phyloP scores from a whole-genome alignment of 2,113 vertebrate species.

The Amia ocellicauda region DNA sequence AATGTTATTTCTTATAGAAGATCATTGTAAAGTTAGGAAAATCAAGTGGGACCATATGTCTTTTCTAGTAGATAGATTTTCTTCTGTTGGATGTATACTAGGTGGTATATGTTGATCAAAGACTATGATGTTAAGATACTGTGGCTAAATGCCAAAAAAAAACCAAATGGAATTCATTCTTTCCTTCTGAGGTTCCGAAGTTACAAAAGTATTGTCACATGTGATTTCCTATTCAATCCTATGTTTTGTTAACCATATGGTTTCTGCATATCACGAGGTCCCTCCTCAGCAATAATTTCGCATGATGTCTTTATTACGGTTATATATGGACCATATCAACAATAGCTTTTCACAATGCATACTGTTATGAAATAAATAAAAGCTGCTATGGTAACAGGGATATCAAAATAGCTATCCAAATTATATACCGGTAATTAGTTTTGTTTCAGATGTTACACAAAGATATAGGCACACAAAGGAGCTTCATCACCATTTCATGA shows the following conservation, averaged over 20 bases:
- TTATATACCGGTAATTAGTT: neutral
- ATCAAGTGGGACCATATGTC: too few relatives aligned
- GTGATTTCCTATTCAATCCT: neutral
- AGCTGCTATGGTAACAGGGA: conserved; percentile 8
- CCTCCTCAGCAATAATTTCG: neutral
- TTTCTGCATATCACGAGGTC: neutral
- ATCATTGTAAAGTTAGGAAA: too few relatives aligned
- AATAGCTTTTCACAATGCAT: neutral
- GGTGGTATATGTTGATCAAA: too few relatives aligned
- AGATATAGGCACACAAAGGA: neutral
- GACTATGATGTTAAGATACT: too few relatives aligned
- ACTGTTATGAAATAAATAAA: conserved; percentile 4
- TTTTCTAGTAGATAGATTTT: too few relatives aligned
- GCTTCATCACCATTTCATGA: neutral
- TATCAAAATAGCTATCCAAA: conserved; percentile 1
- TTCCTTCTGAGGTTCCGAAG: too few relatives aligned
- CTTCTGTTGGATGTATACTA: too few relatives aligned
- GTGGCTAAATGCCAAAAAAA: too few relatives aligned
- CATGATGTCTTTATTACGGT: neutral
- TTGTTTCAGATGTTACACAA: conserved; percentile 3
- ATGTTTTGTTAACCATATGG: neutral
- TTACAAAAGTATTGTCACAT: too few relatives aligned
- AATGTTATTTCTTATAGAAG: too few relatives aligned
- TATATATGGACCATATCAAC: neutral
- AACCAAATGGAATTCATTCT: too few relatives aligned